A percentile compares a stretch with the other conserved stretches of the same genome.
These are phyloP conservation scores for Penaeus indicus DNA, from an alignment of 1,140 invertebrate genomes.

Conservation along the genomic window DNA sequence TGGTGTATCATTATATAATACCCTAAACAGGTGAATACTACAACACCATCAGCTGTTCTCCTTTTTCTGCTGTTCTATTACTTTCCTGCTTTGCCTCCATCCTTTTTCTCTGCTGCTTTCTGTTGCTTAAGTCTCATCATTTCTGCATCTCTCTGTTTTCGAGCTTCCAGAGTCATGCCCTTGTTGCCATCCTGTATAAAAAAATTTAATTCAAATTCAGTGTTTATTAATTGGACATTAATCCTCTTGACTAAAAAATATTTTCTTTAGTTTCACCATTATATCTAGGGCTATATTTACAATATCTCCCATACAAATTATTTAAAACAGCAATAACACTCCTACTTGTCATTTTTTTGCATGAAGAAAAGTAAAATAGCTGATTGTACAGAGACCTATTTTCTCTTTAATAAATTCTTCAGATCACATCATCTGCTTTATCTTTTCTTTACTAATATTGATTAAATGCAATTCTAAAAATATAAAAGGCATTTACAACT, in stretches of 20 bases:
- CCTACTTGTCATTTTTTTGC: neutral
- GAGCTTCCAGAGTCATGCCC: slow-evolving; percentile 81
- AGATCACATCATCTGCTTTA: neutral
- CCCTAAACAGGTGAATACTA: slow-evolving; percentile 24
- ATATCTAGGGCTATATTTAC: neutral
- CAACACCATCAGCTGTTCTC: neutral
- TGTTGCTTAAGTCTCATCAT: slow-evolving; percentile 66
- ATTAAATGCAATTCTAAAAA: neutral
- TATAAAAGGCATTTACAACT: slow-evolving; percentile 4
- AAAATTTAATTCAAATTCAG: neutral
- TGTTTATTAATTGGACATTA: no score
- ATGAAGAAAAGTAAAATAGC: neutral
- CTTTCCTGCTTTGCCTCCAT: slow-evolving; percentile 14
- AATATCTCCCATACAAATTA: neutral
- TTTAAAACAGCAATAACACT: no score
- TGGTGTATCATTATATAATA: slow-evolving; percentile 24
- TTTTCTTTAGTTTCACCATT: no score
- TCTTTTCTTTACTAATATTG: neutral
- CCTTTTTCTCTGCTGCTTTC: slow-evolving; percentile 62
- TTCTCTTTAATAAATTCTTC: neutral
- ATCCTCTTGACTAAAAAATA: no score
- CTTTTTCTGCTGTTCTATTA: slow-evolving; percentile 13
- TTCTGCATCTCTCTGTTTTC: slow-evolving; percentile 78
- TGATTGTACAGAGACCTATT: neutral
- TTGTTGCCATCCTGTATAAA: slow-evolving; percentile 74